These are phyloP conservation scores for Oscheius sp. DNA, from an alignment of 2,888 invertebrate genomes.

Conservation along the genomic window DNA sequence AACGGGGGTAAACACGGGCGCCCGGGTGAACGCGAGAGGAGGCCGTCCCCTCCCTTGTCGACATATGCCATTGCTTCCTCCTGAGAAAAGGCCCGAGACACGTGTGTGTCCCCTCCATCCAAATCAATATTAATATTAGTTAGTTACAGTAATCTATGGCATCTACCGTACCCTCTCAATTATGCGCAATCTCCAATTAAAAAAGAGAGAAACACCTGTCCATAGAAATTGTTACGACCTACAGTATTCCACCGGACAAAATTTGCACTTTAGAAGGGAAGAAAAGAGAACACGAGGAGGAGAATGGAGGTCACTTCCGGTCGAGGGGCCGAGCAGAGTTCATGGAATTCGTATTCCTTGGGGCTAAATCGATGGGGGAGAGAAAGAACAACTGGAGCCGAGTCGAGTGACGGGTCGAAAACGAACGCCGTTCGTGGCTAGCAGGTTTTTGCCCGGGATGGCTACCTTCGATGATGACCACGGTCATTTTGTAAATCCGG, in stretches of 20 bases:
- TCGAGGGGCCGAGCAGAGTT: no score
- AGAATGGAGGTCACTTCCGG: no score
- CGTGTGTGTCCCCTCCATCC: not conserved
- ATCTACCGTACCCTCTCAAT: no score
- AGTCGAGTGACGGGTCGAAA: not conserved
- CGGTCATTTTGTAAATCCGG: slow-evolving; percentile 25
- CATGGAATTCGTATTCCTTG: not conserved
- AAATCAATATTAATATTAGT: not conserved
- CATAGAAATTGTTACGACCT: no score
- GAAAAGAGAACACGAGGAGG: no score
- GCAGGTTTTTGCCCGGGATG: slow-evolving; percentile 31
- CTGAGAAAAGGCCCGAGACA: slow-evolving; percentile 11
- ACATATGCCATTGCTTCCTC: slow-evolving; percentile 10
- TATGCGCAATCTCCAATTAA: no score
- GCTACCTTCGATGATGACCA: slow-evolving; percentile 1
- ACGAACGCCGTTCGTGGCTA: slow-evolving; percentile 20
- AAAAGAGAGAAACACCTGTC: no score
- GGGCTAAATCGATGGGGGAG: not conserved
- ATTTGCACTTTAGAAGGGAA: no score
- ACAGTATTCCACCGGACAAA: no score
- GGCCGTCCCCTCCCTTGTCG: not conserved
- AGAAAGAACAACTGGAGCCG: not conserved
- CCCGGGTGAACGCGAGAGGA: not conserved
- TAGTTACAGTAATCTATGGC: not conserved
- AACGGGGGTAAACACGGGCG: slow-evolving; percentile 25